phyloP scores from a whole-genome alignment of 1,140 invertebrate species.

The Papilio polyxenes region DNA sequence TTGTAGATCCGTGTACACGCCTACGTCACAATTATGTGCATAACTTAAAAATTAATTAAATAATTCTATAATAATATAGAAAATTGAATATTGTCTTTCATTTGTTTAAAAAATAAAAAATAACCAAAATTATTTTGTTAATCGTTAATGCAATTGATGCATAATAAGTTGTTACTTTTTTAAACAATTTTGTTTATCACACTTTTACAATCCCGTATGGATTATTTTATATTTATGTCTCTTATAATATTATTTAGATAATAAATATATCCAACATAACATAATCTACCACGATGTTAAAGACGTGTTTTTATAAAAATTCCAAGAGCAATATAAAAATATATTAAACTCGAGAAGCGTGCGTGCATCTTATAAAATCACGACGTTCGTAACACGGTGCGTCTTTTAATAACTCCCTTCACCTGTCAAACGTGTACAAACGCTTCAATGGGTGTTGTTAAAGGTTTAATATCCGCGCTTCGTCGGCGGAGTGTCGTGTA shows the following conservation, averaged over 20 bases:
- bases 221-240: no score
- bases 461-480: constrained; percentile 31
- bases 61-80: background rate
- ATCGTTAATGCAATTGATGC: no score
- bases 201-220: no score
- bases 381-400: background rate
- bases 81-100: no score
- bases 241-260: no score
- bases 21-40: constrained; percentile 27
- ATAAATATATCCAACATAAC: no score
- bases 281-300: no score
- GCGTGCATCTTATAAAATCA: background rate
- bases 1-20: background rate
- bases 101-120: no score
- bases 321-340: background rate
- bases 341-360: background rate
- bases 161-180: no score
- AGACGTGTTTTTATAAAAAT: no score
- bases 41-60: background rate
- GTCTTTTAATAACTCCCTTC: constrained; percentile 12
- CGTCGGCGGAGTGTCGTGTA: background rate
- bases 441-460: constrained; percentile 26
- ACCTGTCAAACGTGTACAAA: constrained; percentile 31
- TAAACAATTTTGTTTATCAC: no score
- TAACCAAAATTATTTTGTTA: no score